These are phyloP conservation scores for Lytechinus pictus DNA, from an alignment of 35 echinoderm and acorn worm species.

Conservation along the genomic window DNA sequence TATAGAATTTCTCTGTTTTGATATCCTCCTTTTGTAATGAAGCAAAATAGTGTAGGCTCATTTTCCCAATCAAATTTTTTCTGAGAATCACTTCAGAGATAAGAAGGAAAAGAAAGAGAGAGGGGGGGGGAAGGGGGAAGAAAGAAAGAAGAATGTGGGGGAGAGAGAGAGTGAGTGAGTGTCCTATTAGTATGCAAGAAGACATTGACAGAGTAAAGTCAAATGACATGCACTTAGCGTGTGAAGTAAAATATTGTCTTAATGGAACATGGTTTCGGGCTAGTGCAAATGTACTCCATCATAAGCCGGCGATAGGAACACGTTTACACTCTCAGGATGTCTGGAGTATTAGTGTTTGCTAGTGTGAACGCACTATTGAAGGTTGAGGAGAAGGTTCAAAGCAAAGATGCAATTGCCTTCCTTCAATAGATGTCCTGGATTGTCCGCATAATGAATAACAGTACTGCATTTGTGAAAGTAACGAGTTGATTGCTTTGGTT, in stretches of 20 bases:
- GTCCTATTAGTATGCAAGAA: background rate
- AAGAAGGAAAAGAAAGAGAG: background rate
- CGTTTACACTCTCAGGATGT: background rate
- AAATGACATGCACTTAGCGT: background rate
- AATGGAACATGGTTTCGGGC: background rate
- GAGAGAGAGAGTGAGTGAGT: background rate
- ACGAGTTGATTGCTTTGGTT: too few relatives aligned
- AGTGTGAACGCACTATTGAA: background rate
- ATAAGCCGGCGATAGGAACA: background rate
- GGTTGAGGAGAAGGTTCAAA: background rate
- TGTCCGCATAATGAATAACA: too few relatives aligned
- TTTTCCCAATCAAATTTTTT: too few relatives aligned
- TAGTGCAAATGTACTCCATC: background rate
- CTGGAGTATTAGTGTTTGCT: background rate
- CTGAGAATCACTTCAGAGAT: background rate
- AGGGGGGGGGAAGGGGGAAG: background rate
- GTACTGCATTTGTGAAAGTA: too few relatives aligned
- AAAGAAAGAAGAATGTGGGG: background rate
- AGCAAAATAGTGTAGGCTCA: too few relatives aligned
- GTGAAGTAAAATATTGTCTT: background rate
- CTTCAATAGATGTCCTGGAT: too few relatives aligned
- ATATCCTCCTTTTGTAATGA: too few relatives aligned
- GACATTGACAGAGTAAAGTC: background rate
- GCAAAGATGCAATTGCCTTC: background rate
- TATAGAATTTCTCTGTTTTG: too few relatives aligned